phyloP scores from a whole-genome alignment of 2,113 vertebrate species.

The Eubucco bourcierii region DNA sequence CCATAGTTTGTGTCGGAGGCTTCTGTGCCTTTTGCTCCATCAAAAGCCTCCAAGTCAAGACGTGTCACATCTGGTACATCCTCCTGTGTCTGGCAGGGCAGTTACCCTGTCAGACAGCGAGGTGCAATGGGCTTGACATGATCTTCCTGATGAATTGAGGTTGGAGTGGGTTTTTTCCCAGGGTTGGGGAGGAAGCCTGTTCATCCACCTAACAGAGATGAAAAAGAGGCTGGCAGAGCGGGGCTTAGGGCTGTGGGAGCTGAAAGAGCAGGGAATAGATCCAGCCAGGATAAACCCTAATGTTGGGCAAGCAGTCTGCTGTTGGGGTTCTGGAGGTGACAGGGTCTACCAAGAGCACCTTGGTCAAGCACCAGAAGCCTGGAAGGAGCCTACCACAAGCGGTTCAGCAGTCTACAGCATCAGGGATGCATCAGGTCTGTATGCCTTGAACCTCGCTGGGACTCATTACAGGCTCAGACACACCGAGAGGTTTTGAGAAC shows the following conservation, averaged over 20 bases:
- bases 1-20: neutral
- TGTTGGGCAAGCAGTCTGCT: neutral
- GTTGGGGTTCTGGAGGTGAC: neutral
- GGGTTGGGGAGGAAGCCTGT: neutral
- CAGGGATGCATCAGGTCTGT: neutral
- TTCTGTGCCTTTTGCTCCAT: neutral
- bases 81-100: accelerated
- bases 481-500: neutral
- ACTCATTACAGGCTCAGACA: neutral
- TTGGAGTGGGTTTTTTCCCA: neutral
- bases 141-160: constrained; percentile 24
- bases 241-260: neutral
- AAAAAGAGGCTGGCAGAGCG: neutral
- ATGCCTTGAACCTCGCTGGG: neutral
- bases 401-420: constrained; percentile 5
- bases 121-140: neutral
- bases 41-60: constrained; percentile 39
- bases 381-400: neutral
- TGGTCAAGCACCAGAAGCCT: neutral
- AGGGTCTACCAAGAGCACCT: neutral
- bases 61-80: neutral
- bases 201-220: neutral
- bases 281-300: neutral
- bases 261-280: neutral
- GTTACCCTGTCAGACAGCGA: neutral